phyloP scores from a whole-genome alignment of 2,113 vertebrate genomes.

The Sorex fumeus region DNA sequence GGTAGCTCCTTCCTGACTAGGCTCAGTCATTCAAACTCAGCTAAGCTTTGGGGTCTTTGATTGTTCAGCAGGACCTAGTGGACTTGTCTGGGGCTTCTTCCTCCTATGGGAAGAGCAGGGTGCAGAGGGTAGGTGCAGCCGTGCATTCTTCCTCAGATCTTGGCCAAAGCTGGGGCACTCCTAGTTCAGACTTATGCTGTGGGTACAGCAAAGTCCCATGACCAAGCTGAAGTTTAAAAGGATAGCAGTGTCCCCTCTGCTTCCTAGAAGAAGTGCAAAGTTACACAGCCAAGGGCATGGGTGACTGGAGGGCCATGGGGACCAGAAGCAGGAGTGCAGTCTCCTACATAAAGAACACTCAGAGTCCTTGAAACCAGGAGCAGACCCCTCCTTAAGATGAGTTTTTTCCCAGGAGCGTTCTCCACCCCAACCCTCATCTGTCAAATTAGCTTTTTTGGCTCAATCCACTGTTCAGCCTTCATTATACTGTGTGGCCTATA shows the following conservation, averaged over 20 bases:
- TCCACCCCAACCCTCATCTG: neutral
- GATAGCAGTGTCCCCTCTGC: neutral
- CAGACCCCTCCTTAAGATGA: neutral
- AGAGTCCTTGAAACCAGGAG: neutral
- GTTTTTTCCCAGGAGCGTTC: neutral
- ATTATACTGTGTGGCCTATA: neutral
- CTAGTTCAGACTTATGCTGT: neutral
- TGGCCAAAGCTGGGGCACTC: neutral
- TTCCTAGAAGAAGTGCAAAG: neutral
- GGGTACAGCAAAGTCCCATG: neutral
- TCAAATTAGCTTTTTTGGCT: conserved; percentile 30
- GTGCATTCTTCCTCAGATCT: neutral
- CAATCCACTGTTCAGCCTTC: neutral
- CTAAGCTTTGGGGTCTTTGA: neutral
- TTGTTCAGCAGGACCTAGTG: neutral
- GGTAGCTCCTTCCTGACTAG: neutral
- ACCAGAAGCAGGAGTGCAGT: neutral
- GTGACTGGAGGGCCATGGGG: too few relatives aligned
- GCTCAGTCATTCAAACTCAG: neutral
- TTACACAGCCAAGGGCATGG: neutral
- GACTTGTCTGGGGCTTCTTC: neutral
- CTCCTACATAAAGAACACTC: neutral
- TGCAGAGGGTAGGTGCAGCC: neutral
- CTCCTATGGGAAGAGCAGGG: neutral
- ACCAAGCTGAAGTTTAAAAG: neutral